These are phyloP conservation scores for Callyntrura guangdongensis DNA, from an alignment of 2,888 invertebrate species.

Conservation along the genomic window DNA sequence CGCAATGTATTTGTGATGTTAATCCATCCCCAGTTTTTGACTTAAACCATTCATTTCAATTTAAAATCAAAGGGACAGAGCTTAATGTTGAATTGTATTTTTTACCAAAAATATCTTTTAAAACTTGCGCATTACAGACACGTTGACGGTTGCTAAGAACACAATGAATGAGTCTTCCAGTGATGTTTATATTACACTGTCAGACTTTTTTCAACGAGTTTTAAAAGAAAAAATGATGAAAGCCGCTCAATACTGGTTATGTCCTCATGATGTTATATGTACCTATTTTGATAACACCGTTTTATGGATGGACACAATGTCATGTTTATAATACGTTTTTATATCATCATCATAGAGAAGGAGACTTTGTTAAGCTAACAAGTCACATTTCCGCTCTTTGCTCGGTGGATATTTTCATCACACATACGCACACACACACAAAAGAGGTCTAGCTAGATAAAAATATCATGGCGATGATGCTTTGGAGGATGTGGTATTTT, in stretches of 20 bases:
- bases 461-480: constrained; percentile 1
- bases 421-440: background rate
- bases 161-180: background rate
- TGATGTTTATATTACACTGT: background rate
- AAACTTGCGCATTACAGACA: background rate
- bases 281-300: background rate
- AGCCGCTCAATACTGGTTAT: background rate
- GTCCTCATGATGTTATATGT: background rate
- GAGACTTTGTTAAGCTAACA: constrained; percentile 32
- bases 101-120: no score
- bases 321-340: constrained; percentile 16
- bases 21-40: background rate
- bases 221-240: constrained; percentile 18
- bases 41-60: background rate
- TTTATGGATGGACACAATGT: background rate
- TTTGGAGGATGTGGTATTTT: constrained; percentile 71
- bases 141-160: no score
- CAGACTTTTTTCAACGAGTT: background rate
- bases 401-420: background rate
- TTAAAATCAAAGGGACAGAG: no score
- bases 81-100: background rate
- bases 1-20: background rate
- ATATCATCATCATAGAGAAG: background rate
- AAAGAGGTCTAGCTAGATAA: constrained; percentile 22
- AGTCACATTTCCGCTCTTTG: constrained; percentile 71